These are phyloP conservation scores for Pterostichus niger DNA, from an alignment of 2,888 invertebrate species.

Conservation along the genomic window DNA sequence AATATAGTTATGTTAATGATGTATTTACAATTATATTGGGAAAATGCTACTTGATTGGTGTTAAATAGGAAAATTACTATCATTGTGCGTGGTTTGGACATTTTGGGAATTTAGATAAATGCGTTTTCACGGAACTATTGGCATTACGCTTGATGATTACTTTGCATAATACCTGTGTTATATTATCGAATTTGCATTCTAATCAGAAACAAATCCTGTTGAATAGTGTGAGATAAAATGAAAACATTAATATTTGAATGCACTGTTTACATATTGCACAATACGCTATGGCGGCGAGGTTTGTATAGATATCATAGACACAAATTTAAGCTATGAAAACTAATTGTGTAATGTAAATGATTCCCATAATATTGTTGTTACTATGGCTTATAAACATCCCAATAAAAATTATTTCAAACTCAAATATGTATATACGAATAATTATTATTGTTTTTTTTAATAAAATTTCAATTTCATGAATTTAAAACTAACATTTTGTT, in stretches of 20 bases:
- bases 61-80: conserved; percentile 50
- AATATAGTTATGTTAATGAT: conserved; percentile 50
- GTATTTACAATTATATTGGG: conserved; percentile 23
- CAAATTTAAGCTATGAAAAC: conserved; percentile 2
- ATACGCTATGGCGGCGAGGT: not conserved
- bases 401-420: too few species aligned
- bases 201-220: conserved; percentile 59
- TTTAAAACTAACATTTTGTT: too few species aligned
- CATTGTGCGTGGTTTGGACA: not conserved
- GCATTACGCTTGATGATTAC: conserved; percentile 47
- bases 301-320: not conserved
- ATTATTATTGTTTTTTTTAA: too few species aligned
- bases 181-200: conserved; percentile 51
- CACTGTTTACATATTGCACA: not conserved
- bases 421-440: too few species aligned
- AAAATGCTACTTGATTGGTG: conserved; percentile 19
- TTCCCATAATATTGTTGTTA: not conserved
- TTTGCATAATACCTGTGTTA: conserved; percentile 30
- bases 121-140: conserved; percentile 52
- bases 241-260: conserved; percentile 56
- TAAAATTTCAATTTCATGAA: too few species aligned
- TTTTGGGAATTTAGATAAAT: conserved; percentile 61
- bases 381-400: too few species aligned
- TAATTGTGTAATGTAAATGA: not conserved
- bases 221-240: conserved; percentile 51